These are phyloP conservation scores for Poecilia velifera DNA, from an alignment of 2,797 vertebrate species.

Conservation along the genomic window DNA sequence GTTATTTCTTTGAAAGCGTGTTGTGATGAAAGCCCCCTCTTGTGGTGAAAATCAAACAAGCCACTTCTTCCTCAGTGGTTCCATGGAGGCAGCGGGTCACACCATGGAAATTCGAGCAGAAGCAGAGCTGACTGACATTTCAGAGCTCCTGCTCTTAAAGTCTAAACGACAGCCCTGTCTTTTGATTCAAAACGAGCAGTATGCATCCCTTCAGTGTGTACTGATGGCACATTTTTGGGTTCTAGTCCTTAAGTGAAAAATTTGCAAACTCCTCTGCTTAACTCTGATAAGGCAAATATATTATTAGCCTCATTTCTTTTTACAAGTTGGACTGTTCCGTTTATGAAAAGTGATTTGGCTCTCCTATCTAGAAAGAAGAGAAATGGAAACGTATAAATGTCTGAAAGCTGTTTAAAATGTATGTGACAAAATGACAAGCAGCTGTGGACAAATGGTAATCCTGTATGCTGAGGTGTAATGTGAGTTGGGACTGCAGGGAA, in stretches of 20 bases:
- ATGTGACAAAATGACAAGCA: not conserved
- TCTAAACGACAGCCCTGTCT: not conserved
- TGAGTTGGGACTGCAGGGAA: not conserved
- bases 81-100: not conserved
- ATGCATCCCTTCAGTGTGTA: too few relatives aligned
- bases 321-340: not conserved
- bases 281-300: not conserved
- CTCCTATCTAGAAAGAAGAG: not conserved
- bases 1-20: not conserved
- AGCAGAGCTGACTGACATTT: not conserved
- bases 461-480: not conserved
- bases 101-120: not conserved
- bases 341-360: not conserved
- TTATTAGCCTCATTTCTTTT: not conserved
- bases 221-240: not conserved
- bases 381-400: not conserved
- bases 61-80: not conserved
- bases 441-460: not conserved
- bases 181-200: not conserved
- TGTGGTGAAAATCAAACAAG: not conserved
- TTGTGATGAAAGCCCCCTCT: not conserved
- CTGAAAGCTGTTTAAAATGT: not conserved
- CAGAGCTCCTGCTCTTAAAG: not conserved
- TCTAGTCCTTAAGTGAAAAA: not conserved
- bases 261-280: not conserved